A percentile compares a stretch with the other conserved stretches of the same genome.
These are phyloP conservation scores for Molossus molossus DNA, from an alignment of 2,797 vertebrate species.

Conservation along the genomic window DNA sequence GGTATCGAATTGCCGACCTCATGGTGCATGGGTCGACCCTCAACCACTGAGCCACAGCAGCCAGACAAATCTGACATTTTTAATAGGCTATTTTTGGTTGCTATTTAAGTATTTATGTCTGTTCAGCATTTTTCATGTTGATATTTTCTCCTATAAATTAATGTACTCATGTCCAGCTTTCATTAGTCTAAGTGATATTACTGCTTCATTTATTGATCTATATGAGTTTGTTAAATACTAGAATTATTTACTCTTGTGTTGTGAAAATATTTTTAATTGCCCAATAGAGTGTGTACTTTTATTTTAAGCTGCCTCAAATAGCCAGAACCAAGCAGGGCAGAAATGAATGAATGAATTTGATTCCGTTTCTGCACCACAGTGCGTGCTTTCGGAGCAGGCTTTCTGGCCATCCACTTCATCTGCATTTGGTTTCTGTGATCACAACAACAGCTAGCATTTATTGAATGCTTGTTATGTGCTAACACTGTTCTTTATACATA, in stretches of 20 bases:
- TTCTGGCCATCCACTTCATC: neutral
- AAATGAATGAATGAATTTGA: neutral
- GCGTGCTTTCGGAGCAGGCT: neutral
- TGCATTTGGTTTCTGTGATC: constrained; percentile 21
- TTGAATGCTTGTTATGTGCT: neutral
- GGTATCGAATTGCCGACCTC: too few relatives aligned
- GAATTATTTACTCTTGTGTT: neutral
- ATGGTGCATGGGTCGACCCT: too few relatives aligned
- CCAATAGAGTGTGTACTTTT: neutral
- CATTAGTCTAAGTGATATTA: neutral
- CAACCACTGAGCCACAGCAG: too few relatives aligned
- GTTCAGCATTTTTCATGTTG: neutral
- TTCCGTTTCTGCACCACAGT: neutral
- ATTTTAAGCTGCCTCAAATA: constrained; percentile 44
- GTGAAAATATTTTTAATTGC: neutral
- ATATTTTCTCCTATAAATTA: neutral
- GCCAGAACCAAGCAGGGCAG: neutral
- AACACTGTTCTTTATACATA: too few relatives aligned
- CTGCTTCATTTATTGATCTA: neutral
- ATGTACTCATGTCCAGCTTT: neutral
- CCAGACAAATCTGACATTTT: neutral
- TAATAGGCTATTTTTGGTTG: neutral
- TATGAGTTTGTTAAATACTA: constrained; percentile 32
- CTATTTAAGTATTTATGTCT: neutral
- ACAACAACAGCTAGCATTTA: neutral